Evolutionary conservation across 2,113 vertebrate species (phyloP).

Genomic region (Neomonachus schauinslandi): DNA sequence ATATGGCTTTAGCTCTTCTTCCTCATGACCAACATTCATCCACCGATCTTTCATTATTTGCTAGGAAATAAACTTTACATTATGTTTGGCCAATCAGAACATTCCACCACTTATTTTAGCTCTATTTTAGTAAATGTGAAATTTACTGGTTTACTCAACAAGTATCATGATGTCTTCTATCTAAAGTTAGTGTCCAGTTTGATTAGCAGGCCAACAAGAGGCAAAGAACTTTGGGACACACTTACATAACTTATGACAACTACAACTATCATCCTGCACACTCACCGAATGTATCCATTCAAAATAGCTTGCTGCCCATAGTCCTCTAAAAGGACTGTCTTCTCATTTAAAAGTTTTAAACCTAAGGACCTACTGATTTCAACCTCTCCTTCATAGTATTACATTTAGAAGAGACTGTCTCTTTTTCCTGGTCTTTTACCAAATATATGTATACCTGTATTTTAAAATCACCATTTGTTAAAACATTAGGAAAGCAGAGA

Average conservation of each 20-base stretch:
- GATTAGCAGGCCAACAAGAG: not conserved
- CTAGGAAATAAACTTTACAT: constrained; percentile 82
- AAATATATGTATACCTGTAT: not conserved
- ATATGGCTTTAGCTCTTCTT: constrained; percentile 96
- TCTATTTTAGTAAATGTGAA: not conserved
- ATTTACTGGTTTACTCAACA: not conserved
- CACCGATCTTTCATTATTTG: constrained; percentile 99
- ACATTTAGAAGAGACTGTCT: not conserved
- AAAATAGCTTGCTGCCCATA: not conserved
- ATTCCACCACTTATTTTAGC: not conserved
- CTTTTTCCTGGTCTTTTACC: not conserved
- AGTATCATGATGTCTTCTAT: not conserved
- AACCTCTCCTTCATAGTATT: not conserved
- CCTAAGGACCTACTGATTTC: not conserved
- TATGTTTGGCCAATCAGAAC: constrained; percentile 57
- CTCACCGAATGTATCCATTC: not conserved
- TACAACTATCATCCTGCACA: too few species aligned
- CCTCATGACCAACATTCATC: constrained; percentile 98
- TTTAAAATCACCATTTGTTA: constrained; percentile 23
- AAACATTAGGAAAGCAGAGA: not conserved
- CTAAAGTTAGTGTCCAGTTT: not conserved
- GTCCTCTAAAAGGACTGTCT: not conserved
- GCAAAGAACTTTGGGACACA: not conserved
- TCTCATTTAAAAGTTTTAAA: not conserved
- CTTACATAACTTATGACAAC: not conserved